Base-by-base conservation (phyloP, 2,113 vertebrate genomes). In the Mystacornis crossleyi region DNA sequence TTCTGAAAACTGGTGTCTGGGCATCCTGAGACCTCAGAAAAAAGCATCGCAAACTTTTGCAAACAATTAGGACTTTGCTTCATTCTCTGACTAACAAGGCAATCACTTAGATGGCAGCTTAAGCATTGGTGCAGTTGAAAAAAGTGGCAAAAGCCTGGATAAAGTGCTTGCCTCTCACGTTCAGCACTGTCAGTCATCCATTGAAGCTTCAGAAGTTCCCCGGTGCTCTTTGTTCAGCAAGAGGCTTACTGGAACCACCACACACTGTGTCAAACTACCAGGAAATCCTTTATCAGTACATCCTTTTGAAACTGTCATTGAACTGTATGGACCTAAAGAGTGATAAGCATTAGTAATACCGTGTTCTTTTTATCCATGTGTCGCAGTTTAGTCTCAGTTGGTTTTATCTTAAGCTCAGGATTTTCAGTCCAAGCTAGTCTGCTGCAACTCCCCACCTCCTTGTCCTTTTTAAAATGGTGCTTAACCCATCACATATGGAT, bases 281-380 rank as follows among this genome's bases (percentile, higher is more conserved):
- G 90, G 94, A 96, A 96, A 96, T 94, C 94, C 85, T 98, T 97
- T 98, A 98, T 98, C 97, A 90, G 97, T 64, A 64, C 87, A 91
- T 94, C 91, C 97, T 95, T 98, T 97, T 97, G 93, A 98, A 98
- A 96, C 82, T 94, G 96, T 96, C 97, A 97, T 89, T 97, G 98
- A 97, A 97, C 90, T 95, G 57, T 75, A 89, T 70, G 95, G 94
- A 96, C 97, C 93, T 95, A 91, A 97, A 95, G 58, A 96, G 79
- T 91, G 97, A 98, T 97, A 97, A 98, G 96, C 95, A 95, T 95
- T 97, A 97, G 91, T 97, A 97, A 97, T 73, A 89, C 69, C 14
- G 2, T 90, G 80, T 93, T 94, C 89, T 81, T 97, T 98, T 96
- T 89, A 96, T 97, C 91, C 94, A 67, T 50, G 73, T 89, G 91